Conservation (phyloP, 1,140 invertebrate species). For the Heliconius congener region DNA sequence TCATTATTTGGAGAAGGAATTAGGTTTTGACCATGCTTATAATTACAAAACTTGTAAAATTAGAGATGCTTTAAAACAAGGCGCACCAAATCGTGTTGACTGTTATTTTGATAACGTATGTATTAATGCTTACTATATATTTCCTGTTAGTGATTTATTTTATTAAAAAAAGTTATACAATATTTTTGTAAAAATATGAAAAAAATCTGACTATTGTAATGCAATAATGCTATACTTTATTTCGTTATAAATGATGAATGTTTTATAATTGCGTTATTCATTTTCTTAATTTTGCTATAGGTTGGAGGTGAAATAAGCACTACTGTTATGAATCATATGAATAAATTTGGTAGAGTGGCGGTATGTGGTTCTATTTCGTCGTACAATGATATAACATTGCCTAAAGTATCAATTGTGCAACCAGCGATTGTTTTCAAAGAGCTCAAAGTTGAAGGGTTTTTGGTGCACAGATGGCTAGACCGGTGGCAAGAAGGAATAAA, state of each 20-base stretch:
- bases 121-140: neutral
- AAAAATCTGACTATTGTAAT: no score
- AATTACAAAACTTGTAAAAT: constrained; percentile 84
- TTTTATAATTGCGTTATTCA: no score
- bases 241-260: no score
- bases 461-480: constrained; percentile 82
- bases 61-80: constrained; percentile 79
- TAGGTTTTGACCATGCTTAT: constrained; percentile 84
- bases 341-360: constrained; percentile 82
- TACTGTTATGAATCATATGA: constrained; percentile 84
- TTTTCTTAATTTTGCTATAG: constrained; percentile 53
- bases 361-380: constrained; percentile 85
- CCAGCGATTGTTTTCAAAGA: constrained; percentile 77
- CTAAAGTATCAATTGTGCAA: constrained; percentile 72
- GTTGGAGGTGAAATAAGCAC: constrained; percentile 86
- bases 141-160: no score
- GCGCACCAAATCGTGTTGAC: constrained; percentile 86
- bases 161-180: no score
- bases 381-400: constrained; percentile 77
- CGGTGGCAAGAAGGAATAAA: constrained; percentile 83
- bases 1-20: constrained; percentile 82
- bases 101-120: constrained; percentile 89
- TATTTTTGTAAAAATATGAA: no score
- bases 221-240: no score
- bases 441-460: constrained; percentile 85